Evolutionary conservation across 1,140 invertebrate genomes (phyloP), one percentile per base, ranked within the genome.

Genomic region (Cecropterus lyciades): DNA sequence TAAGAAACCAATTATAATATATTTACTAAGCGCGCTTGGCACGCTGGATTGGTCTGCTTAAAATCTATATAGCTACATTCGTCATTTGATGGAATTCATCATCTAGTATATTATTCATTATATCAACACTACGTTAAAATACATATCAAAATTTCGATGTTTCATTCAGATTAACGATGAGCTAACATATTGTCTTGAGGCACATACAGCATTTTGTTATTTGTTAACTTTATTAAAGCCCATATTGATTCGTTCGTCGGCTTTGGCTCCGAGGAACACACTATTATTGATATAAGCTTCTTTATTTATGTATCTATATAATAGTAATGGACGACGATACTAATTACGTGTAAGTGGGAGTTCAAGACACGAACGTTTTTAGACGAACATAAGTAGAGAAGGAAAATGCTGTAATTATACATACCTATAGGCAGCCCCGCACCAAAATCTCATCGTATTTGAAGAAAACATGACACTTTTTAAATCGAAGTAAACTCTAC

Each of bases 141-240:
- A 74, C 43, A 65, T 84, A 82, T 79, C 66, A 82, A 86, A 85
- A 80, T 72, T 86, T 87, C 85, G 84, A 87, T 89, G 85, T 87
- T 77, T 42, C 48, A 59, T 67, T 77, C 62, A 73, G 67, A 74
- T 69, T 77, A 51, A 65, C 55, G 69, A 77, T 76, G 72, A 80
- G 73, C 75, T 74, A 72, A 72, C 51, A 77, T 85, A 84, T 83
- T 84, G 80, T 87, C 80, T 80, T 75, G 75, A 85, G 76, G 80
- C 80, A 84, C 79, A 72, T 72, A 70, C 65, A 53, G 62, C 51
- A 59, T 68, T 52, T 37, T 48, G 16, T 24, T 60, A 33, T 14
- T 56, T 27, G 20, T 27, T 30, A 52, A 52, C 16, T 52, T 14
- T 52, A 52, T 30, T 30, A 27, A 51, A 30, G 17, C 11, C 20